Percentiles rank a stretch among this genome's conserved stretches.
These are phyloP conservation scores for Parnassius mnemosyne DNA, from an alignment of 2,888 invertebrate species.

Conservation along the genomic window DNA sequence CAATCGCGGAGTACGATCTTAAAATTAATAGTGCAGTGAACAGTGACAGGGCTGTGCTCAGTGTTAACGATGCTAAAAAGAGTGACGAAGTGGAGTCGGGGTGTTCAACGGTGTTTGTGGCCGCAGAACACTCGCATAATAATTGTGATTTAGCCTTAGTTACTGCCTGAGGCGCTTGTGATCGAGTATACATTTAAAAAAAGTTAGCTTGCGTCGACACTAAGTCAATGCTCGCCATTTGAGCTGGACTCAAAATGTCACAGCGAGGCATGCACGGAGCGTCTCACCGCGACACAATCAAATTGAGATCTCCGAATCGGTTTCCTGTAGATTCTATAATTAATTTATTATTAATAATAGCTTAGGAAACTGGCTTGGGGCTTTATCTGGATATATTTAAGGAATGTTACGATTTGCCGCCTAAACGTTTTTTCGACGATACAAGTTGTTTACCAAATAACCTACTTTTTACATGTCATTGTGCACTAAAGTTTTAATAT, in stretches of 20 bases:
- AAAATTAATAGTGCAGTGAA: conserved; percentile 72
- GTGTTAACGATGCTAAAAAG: conserved; percentile 60
- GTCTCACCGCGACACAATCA: conserved; percentile 60
- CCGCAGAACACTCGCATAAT: conserved; percentile 62
- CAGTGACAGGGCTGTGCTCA: conserved; percentile 58
- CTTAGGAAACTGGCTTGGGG: conserved; percentile 69
- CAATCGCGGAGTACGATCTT: conserved; percentile 56
- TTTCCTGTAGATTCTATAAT: conserved; percentile 79
- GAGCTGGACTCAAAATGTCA: conserved; percentile 78
- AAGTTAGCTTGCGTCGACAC: conserved; percentile 51
- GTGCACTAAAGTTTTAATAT: too few species aligned
- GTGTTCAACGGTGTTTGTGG: conserved; percentile 55
- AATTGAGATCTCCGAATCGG: conserved; percentile 78
- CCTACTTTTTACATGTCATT: too few species aligned
- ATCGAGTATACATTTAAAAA: conserved; percentile 45
- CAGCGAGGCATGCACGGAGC: conserved; percentile 72
- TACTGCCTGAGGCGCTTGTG: conserved; percentile 71
- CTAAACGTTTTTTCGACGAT: conserved; percentile 27
- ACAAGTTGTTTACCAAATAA: too few species aligned
- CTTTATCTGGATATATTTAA: conserved; percentile 66
- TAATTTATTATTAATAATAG: conserved; percentile 80
- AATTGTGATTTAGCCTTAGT: conserved; percentile 80
- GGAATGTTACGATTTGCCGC: conserved; percentile 56
- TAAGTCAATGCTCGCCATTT: conserved; percentile 70
- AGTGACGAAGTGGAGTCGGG: conserved; percentile 65